Evolutionary conservation across 1,140 invertebrate species (phyloP), one percentile per base, ranked within the genome.

Genomic region (Brachionus paranguensis): DNA sequence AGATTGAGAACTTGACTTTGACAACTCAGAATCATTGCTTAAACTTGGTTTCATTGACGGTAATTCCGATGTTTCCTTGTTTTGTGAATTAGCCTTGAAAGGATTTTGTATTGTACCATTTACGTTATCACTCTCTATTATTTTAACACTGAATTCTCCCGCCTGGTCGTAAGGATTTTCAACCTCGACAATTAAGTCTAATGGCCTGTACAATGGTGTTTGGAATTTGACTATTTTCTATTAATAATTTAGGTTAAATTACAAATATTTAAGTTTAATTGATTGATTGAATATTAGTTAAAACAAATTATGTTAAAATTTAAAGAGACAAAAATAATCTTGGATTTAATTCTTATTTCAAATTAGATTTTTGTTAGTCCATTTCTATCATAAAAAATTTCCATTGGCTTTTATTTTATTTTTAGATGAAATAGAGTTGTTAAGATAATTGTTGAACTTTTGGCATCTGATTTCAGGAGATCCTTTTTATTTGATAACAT

Each of bases 131-230:
- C 65, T 84, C 43, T 84, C 83, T 5, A 84, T 60, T 41, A 84
- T 65, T 33, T 12, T 55, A 24, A 84, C 72, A 17, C 17, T 55
- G 53, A 84, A 84, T 17, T 37, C 55, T 17, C 72, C 84, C n/a
- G 37, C 24, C 53, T 78, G 53, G 65, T 84, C 74, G 12, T 78
- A 84, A 47, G 84, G 84, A 37, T 78, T 84, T 17, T 60, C 53
- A 2, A 84, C 20, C 12, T 84, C 74, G n/a, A 78, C 14, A 10
- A 2, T 41, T 6, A 60, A 20, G 29, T 84, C 68, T 14, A 50
- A 53, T 37, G 68, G 55, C 17, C 45, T 78, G 68, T 84, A 84
- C 1, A 76, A n/a, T 37, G 70, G 70, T 43, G 70, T 50, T 47
- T 47, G 33, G 37, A 78, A 41, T 68, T 78, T 78, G 12, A 76